Evolutionary conservation across 1,140 invertebrate genomes (phyloP).

Genomic region (Helicoverpa zea): DNA sequence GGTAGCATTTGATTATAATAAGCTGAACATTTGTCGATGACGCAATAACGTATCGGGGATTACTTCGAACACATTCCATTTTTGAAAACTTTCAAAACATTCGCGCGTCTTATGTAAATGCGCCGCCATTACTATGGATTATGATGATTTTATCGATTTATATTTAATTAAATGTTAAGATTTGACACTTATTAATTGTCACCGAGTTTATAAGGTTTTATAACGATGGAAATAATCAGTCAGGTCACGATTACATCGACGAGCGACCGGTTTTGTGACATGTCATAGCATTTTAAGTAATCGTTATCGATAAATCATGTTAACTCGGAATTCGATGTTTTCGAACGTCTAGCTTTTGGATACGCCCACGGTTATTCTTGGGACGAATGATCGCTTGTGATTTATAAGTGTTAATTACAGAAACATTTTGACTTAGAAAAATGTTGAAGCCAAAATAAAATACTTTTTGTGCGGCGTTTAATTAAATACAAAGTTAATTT

Average conservation of each 20-base stretch:
- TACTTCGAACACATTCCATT: slow-evolving; percentile 39
- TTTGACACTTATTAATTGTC: slow-evolving; percentile 77
- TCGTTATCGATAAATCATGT: slow-evolving; percentile 66
- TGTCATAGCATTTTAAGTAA: slow-evolving; percentile 67
- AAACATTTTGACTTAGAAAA: slow-evolving; percentile 22
- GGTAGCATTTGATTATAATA: slow-evolving; percentile 6
- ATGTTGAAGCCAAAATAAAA: slow-evolving; percentile 28
- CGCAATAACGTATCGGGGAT: slow-evolving; percentile 19
- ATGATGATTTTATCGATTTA: slow-evolving; percentile 68
- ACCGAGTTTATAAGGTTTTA: slow-evolving; percentile 66
- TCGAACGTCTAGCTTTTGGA: slow-evolving; percentile 44
- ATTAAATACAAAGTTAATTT: slow-evolving; percentile 11
- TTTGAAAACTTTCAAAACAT: slow-evolving; percentile 49
- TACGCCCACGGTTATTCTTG: slow-evolving; percentile 34
- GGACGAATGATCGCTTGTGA: slow-evolving; percentile 38
- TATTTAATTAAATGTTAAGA: slow-evolving; percentile 73
- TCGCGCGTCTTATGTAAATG: slow-evolving; percentile 56
- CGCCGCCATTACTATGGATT: slow-evolving; percentile 57
- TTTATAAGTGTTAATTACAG: slow-evolving; percentile 47
- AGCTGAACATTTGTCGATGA: slow-evolving; percentile 32
- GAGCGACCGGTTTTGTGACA: slow-evolving; percentile 65
- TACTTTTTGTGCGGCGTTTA: not conserved
- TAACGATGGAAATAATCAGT: slow-evolving; percentile 64
- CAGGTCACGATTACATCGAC: slow-evolving; percentile 66
- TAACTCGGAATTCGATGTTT: slow-evolving; percentile 54